Base-by-base conservation (phyloP, 2,797 vertebrate genomes). In the Sparidentex hasta region DNA sequence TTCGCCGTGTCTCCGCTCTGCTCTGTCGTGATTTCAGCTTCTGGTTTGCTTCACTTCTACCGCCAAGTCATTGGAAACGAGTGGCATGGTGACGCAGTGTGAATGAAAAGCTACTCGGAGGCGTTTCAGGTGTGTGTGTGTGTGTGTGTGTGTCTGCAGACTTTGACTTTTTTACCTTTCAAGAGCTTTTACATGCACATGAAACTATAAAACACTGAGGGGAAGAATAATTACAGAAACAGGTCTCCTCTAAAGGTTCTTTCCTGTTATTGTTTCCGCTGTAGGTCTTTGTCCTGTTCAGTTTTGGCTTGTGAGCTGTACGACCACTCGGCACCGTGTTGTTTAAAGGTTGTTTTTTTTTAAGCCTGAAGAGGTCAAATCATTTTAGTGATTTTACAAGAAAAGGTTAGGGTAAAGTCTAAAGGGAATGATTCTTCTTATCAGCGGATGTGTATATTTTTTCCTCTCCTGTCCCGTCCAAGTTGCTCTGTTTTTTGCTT, bases 321-420 rank as follows among this genome's bases (percentile, higher is more conserved):
- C 20, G 25, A 20, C 25, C 13, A 11, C 43, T 14, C 3, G 1
- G 33, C 47, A 62, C 23, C 1, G 2, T 4, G 44, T 67, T 52
- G 46, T 58, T 41, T 70, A 11, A 8, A 11, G 13, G 29, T 29
- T 29, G 2, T 25, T 25, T 33, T 56, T 67, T 69, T 23, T 55
- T 11, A 44, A 3, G 3, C 38, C 46, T 1, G 1, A 23, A 12
- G n/a, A 58, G 29, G 33, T 54, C 25, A 83, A 58, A 48, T 38
- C 17, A 38, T 7, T 52, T 56, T 29, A 21, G 38, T 12, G 65
- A 51, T 46, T 33, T 50, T 12, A 38, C 41, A 50, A 48, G 20
- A 25, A 51, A 11, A 55, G 23, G 72, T 33, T 21, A 76, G 50
- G 27, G 16, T 16, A 14, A 62, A 43, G 66, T 64, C 38, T 48